Percentiles rank a stretch among this genome's conserved stretches.
phyloP scores from a whole-genome alignment of 2,888 invertebrate species.

The Ephialtes manifestator region DNA sequence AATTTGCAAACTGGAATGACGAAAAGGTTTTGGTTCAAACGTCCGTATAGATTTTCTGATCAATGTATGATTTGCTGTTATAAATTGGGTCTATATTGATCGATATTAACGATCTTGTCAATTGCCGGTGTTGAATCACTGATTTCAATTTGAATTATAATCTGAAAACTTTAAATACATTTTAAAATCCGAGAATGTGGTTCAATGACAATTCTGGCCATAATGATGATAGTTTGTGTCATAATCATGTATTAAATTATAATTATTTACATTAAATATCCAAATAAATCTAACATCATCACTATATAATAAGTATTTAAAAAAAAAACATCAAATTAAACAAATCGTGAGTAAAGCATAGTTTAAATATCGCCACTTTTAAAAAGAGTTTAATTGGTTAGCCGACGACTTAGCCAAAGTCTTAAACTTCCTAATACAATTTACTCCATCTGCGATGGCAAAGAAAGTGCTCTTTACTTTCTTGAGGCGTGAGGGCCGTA shows the following conservation, averaged over 20 bases:
- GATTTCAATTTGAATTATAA: too few species aligned
- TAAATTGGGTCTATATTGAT: not conserved
- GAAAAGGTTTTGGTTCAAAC: not conserved
- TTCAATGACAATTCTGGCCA: too few species aligned
- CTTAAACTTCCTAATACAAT: slow-evolving; percentile 70
- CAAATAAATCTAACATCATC: not conserved
- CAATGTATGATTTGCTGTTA: not conserved
- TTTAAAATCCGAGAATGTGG: too few species aligned
- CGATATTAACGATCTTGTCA: too few species aligned
- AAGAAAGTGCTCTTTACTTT: slow-evolving; percentile 28
- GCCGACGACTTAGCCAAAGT: slow-evolving; percentile 29
- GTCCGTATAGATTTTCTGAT: not conserved
- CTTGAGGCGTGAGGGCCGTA: slow-evolving; percentile 51
- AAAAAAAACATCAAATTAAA: not conserved
- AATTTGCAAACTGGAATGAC: too few species aligned
- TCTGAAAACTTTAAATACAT: too few species aligned
- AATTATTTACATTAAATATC: too few species aligned
- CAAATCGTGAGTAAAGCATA: not conserved
- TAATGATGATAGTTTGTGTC: too few species aligned
- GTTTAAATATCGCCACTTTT: slow-evolving; percentile 2
- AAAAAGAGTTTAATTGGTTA: slow-evolving; percentile 1
- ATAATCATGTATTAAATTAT: too few species aligned
- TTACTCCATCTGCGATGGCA: slow-evolving; percentile 45
- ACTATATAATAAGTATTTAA: not conserved
- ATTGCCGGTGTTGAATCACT: too few species aligned